These are phyloP conservation scores for Dioctria linearis DNA, from an alignment of 2,888 invertebrate genomes.

Conservation along the genomic window DNA sequence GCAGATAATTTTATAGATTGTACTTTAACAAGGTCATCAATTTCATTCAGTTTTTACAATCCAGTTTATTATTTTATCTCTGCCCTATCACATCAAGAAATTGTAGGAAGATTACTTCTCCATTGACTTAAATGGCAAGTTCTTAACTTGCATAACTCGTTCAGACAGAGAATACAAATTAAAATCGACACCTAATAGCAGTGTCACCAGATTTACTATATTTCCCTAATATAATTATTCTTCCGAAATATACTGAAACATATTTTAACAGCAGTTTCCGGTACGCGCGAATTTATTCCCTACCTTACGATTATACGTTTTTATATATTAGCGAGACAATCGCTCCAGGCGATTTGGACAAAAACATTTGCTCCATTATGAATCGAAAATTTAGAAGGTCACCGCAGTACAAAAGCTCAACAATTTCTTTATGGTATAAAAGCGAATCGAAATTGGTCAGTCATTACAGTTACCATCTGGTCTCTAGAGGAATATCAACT, in stretches of 20 bases:
- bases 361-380: slow-evolving; percentile 34
- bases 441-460: slow-evolving; percentile 36
- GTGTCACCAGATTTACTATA: background rate
- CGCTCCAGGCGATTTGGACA: slow-evolving; percentile 16
- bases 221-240: background rate
- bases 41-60: too few species aligned
- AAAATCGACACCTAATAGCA: background rate
- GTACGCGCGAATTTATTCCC: slow-evolving; percentile 31
- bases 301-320: background rate
- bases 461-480: slow-evolving; percentile 44
- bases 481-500: slow-evolving; percentile 28
- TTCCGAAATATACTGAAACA: background rate
- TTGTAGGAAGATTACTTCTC: too few species aligned
- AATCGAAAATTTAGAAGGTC: slow-evolving; percentile 43
- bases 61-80: too few species aligned
- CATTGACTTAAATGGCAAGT: background rate
- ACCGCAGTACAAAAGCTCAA: slow-evolving; percentile 25
- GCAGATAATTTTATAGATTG: too few species aligned
- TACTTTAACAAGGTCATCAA: too few species aligned
- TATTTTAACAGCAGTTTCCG: slow-evolving; percentile 8
- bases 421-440: slow-evolving; percentile 47
- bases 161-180: background rate
- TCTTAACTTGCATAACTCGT: background rate
- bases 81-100: too few species aligned
- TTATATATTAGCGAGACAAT: background rate